Base-by-base conservation (phyloP, 2,888 invertebrate genomes). In the Esperia sulphurella region DNA sequence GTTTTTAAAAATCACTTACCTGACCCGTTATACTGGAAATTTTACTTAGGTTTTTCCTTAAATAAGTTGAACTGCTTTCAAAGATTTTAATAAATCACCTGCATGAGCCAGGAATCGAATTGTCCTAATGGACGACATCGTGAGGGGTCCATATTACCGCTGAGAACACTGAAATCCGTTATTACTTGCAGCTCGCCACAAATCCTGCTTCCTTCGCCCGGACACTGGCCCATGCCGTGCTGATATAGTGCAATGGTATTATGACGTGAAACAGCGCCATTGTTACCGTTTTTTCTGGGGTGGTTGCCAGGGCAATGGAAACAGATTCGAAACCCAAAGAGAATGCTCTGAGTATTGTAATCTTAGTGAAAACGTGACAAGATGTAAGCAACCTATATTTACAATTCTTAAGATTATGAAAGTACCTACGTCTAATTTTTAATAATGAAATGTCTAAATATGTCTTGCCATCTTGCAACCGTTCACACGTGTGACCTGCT, bases 251-350 rank as follows among this genome's bases (percentile, higher is more conserved):
- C 75, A 79, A 39, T 86, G 77, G 76, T 86, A 86, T 52, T 86
- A 62, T 48, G 86, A 86, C 51, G 78, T 68, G 1, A 73, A 63
- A 44, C 63, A 70, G 44, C 52, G 40, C 7, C 61, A 43, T 46
- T 86, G 86, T 48, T 86, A 63, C 51, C 71, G 78, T 3, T 86
- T 84, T 62, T 86, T 69, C 57, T 86, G 79, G 78, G 87, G 87
- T 0, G 85, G 86, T 8, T 86, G 86, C 50, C 86, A 86, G 46
- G 86, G 86, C 10, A 86, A 86, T 46, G 86, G 87, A n/a, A 86
- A 86, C 53, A 66, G 66, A 48, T 86, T 83, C 51, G 76, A 74
- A n/a, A 65, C 59, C 1, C 42, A 29, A 1, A 7, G 46, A 0
- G 56, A 69, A 2, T 86, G 87, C 48, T 5, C 31, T 2, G 46